Percentiles rank a stretch among this genome's conserved stretches.
Evolutionary conservation across 2,888 invertebrate genomes (phyloP).

Genomic region (Ormia ochracea): DNA sequence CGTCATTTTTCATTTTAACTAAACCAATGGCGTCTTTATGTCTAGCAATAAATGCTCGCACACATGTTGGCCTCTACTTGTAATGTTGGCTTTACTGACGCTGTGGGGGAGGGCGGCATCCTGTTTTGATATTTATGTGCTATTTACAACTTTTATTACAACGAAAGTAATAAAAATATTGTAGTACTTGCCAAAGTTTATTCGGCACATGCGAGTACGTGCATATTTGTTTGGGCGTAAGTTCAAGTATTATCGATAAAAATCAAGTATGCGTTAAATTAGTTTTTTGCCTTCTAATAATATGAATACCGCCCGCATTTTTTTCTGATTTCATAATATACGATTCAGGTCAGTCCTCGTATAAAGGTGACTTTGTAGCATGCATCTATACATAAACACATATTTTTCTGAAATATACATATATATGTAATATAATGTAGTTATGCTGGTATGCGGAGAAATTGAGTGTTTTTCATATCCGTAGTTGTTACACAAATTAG

Average conservation of each 20-base stretch:
- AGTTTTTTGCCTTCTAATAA: slow-evolving; percentile 17
- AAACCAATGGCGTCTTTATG: slow-evolving; percentile 22
- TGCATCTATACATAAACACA: too few relatives aligned
- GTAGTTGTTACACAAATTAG: too few relatives aligned
- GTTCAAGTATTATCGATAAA: slow-evolving; percentile 48
- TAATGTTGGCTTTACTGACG: not conserved
- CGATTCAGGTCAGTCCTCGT: too few relatives aligned
- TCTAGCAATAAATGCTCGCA: slow-evolving; percentile 30
- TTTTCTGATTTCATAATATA: not conserved
- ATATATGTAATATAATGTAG: too few relatives aligned
- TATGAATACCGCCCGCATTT: not conserved
- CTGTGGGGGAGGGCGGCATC: slow-evolving; percentile 18
- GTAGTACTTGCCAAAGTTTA: not conserved
- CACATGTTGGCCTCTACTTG: not conserved
- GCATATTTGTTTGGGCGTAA: not conserved
- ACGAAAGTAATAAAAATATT: not conserved
- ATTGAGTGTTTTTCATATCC: too few relatives aligned
- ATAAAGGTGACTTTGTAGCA: too few relatives aligned
- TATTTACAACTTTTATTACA: slow-evolving; percentile 32
- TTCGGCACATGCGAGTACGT: not conserved
- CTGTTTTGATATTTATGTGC: slow-evolving; percentile 36
- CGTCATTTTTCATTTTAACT: not conserved
- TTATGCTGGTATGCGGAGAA: too few relatives aligned
- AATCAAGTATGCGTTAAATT: slow-evolving; percentile 58
- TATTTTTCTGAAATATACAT: too few relatives aligned